Evolutionary conservation across 92 coral and sea anemone species (phyloP), one percentile per base, ranked within the genome.

Genomic region (Desmophyllum pertusum): DNA sequence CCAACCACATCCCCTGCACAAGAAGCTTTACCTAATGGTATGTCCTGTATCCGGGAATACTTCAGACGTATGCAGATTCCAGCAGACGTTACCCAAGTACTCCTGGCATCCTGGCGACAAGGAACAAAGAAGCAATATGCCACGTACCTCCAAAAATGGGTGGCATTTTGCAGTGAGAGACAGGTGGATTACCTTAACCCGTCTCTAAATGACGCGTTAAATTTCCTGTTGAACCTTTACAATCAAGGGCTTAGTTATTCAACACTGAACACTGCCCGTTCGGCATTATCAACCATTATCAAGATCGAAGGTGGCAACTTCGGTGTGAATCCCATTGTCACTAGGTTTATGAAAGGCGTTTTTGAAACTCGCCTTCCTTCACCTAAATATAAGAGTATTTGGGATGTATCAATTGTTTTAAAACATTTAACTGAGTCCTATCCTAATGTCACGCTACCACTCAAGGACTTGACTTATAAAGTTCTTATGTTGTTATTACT

Each of bases 31-130:
- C 37, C 36, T 86, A 74, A 73, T 80, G 69, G 81, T 65, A 77
- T 86, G 90, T 72, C 88, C 87, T 83, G 80, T 88, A 79, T 88
- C 88, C 70, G 88, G 92, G 74, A 78, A 88, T 79, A 29, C 79
- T 62, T 88, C 75, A 25, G 69, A 8, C 77, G 71, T 70, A 33
- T 69, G 35, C 68, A 79, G 13, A 35, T 88, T 76, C 57, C 92
- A 76, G 85, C n/a, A 30, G 77, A 77, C 45, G 82, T 79, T 83
- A 52, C 90, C 75, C 7, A 86, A 37, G 77, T 85, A 11, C 31
- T 85, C 83, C 45, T 87, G 81, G 70, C 81, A 10, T 87, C 86
- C 59, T 81, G 90, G 90, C 59, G 79, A 36, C 64, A 4, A 19
- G 66, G 80, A 21, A 87, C 90, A 17, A 36, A 75, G 33, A 87